Conservation (phyloP, 1,140 invertebrate genomes). For the Carposina sasakii region DNA sequence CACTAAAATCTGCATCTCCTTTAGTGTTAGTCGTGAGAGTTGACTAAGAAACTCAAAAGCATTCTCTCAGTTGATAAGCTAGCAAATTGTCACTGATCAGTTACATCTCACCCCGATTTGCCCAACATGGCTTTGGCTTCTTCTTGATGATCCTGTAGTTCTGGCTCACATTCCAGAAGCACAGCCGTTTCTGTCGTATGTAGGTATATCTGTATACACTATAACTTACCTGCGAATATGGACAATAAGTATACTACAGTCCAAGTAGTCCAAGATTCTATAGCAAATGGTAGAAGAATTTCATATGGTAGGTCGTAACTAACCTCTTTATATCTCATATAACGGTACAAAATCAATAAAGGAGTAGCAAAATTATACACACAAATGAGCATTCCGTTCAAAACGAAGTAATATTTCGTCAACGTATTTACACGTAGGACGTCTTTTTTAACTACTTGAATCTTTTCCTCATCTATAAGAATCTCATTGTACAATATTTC, state of each 20-base stretch:
- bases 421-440: conserved; percentile 32
- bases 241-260: conserved; percentile 35
- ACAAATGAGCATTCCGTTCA: conserved; percentile 39
- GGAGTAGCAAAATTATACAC: conserved; percentile 48
- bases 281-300: conserved; percentile 38
- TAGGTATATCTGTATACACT: not conserved
- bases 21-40: no score
- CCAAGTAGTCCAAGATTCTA: conserved; percentile 35
- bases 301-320: conserved; percentile 37
- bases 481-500: conserved; percentile 25
- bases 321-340: conserved; percentile 25
- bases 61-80: no score
- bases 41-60: no score
- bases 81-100: no score
- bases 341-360: conserved; percentile 35
- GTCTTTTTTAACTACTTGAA: conserved; percentile 23
- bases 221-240: conserved; percentile 33
- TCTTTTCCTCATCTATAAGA: conserved; percentile 23
- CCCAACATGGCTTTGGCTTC: no score
- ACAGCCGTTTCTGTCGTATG: no score
- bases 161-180: no score
- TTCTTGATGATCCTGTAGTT: no score
- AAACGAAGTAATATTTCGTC: conserved; percentile 43
- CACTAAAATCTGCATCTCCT: no score
- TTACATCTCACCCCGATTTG: no score